A percentile compares a stretch with the other conserved stretches of the same genome.
phyloP scores from a whole-genome alignment of 2,113 vertebrate genomes.

The Nerophis lumbriciformis region DNA sequence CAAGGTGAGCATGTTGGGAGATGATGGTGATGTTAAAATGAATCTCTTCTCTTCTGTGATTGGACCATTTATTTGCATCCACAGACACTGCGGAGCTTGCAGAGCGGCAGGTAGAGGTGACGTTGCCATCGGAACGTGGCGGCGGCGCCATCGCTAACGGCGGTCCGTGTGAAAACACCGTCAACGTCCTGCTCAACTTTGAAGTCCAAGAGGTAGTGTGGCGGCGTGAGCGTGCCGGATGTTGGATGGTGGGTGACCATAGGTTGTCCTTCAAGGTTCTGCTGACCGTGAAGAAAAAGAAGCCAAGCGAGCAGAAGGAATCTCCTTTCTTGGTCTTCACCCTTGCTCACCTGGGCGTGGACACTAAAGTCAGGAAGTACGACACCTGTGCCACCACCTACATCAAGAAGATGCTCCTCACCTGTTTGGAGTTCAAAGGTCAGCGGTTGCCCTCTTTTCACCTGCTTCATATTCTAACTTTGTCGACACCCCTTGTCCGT shows the following conservation, averaged over 20 bases:
- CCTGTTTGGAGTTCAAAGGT: constrained; percentile 81
- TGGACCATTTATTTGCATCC: not conserved
- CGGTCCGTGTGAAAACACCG: constrained; percentile 57
- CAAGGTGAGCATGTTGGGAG: constrained; percentile 39
- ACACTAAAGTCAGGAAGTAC: constrained; percentile 77
- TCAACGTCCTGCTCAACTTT: constrained; percentile 83
- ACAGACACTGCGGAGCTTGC: constrained; percentile 46
- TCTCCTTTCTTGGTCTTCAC: constrained; percentile 78
- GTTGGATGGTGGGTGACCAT: not conserved
- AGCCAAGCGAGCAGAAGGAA: constrained; percentile 64
- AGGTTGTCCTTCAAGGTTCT: constrained; percentile 59
- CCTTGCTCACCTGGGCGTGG: constrained; percentile 78
- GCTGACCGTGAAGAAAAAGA: constrained; percentile 77
- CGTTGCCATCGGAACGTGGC: constrained; percentile 18
- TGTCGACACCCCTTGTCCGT: not conserved
- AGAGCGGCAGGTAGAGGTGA: constrained; percentile 33
- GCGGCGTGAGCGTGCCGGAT: too few species aligned
- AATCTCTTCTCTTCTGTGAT: not conserved
- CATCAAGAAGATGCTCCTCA: constrained; percentile 80
- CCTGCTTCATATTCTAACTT: not conserved
- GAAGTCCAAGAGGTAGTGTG: constrained; percentile 84
- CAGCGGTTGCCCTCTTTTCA: too few species aligned
- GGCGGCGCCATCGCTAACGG: constrained; percentile 2
- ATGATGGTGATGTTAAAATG: too few species aligned
- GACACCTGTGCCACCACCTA: constrained; percentile 80